Evolutionary conservation across 2,113 vertebrate genomes (phyloP).

Genomic region (Nycticryphes semicollaris): DNA sequence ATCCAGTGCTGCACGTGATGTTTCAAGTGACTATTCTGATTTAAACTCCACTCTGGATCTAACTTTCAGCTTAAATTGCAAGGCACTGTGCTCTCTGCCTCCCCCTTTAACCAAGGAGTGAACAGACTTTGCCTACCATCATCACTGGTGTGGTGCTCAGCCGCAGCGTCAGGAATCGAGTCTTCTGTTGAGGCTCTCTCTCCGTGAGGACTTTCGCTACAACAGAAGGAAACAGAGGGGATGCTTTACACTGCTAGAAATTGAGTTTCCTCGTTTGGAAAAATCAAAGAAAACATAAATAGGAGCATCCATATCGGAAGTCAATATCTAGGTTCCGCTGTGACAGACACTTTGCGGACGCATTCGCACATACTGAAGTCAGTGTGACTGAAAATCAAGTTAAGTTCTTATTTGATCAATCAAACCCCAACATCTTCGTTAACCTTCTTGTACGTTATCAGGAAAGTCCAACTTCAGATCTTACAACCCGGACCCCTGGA

Average conservation of each 20-base stretch:
- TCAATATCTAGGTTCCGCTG: neutral
- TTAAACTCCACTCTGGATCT: neutral
- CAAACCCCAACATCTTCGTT: neutral
- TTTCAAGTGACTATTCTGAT: neutral
- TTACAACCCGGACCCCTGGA: neutral
- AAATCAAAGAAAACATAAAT: neutral
- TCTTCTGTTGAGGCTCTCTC: constrained; percentile 90
- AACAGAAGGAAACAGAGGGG: constrained; percentile 20
- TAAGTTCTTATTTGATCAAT: neutral
- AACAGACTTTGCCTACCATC: constrained; percentile 78
- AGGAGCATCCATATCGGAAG: neutral
- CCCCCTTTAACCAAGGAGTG: neutral
- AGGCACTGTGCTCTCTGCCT: neutral
- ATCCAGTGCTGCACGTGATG: neutral
- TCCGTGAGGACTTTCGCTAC: constrained; percentile 90
- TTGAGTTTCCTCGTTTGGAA: fast-evolving
- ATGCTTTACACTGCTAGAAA: neutral
- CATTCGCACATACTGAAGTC: neutral
- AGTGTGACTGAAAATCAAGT: neutral
- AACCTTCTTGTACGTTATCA: neutral
- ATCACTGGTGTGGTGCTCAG: constrained; percentile 89
- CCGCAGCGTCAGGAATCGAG: constrained; percentile 81
- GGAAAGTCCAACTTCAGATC: neutral
- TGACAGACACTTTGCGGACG: neutral
- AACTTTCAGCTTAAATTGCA: neutral